Evolutionary conservation across 1,140 invertebrate species (phyloP), one percentile per base, ranked within the genome.

Genomic region (Polypedilum pembai): DNA sequence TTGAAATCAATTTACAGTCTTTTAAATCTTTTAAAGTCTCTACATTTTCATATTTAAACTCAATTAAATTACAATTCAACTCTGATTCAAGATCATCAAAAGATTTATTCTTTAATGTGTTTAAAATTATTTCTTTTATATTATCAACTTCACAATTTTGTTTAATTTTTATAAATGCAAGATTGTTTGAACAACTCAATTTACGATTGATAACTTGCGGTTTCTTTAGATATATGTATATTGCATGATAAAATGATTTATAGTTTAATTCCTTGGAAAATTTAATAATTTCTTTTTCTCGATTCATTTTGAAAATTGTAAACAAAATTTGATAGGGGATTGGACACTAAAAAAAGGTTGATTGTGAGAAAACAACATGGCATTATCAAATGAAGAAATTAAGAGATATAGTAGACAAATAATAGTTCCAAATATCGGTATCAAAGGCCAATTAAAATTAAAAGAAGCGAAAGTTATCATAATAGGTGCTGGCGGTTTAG

Each of bases 401-500:
- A 80, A 82, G 0, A 86, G 94, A 74, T 98, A 96, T 78, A 95
- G 94, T 79, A 85, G 96, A 18, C 97, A 99, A 82, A 89, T 97
- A 41, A 88, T 98, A 75, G 81, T 98, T 20, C 88, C 91, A 2
- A 88, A 92, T 79, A 86, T 95, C 75, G 91, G 92, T 8, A 85
- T 90, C 0, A 76, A 82, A 77, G 92, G 93, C 73, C 95, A 98
- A 83, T 75, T 87, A 74, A 88, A 84, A 77, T 82, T 99, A 7
- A 92, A 91, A 80, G 84, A 86, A 17, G 84, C 89, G 21, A 89
- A 88, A 33, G 91, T 96, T 12, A 84, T 99, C 7, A 89, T 99
- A 76, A 92, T 99, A 24, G 98, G 98, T n/a, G 88, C 90, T 76
- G 98, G 98, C 40, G 98, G 98, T 8, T 83, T 99, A 0, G 98